Conservation (phyloP, 2,797 vertebrate species). For the Peromyscus melanophrys region DNA sequence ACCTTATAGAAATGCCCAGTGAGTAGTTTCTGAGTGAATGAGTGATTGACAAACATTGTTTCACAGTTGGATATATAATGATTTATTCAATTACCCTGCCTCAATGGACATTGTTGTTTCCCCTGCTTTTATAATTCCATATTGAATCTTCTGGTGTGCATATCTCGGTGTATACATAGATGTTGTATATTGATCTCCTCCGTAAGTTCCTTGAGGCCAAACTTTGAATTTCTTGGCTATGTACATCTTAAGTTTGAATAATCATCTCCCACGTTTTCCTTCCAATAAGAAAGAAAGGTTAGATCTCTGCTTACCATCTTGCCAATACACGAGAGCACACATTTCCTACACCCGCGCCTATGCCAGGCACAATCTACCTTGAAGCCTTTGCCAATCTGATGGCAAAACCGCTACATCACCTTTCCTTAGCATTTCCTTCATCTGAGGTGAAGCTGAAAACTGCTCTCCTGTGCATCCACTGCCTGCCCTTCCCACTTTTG, state of each 20-base stretch:
- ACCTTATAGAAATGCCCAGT: background rate
- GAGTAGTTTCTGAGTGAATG: background rate
- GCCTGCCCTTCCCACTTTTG: slow-evolving; percentile 7
- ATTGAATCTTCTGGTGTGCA: background rate
- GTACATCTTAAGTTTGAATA: slow-evolving; percentile 35
- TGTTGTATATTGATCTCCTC: background rate
- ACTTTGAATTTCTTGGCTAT: slow-evolving; percentile 48
- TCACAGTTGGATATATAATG: background rate
- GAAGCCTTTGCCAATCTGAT: slow-evolving; percentile 22
- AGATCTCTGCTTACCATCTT: background rate
- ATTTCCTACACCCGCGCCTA: background rate
- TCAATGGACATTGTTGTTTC: slow-evolving; percentile 25
- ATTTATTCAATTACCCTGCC: slow-evolving; percentile 12
- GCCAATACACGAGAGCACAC: background rate
- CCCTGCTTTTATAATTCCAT: slow-evolving; percentile 8
- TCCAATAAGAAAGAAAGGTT: background rate
- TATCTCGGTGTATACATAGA: background rate
- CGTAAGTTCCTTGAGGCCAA: slow-evolving; percentile 38
- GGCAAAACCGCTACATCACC: background rate
- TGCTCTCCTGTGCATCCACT: background rate
- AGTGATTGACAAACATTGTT: background rate
- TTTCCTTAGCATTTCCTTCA: slow-evolving; percentile 46
- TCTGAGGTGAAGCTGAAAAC: slow-evolving; percentile 3
- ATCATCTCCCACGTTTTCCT: background rate
- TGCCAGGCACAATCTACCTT: background rate